Conservation (phyloP, 2,113 vertebrate genomes). For the Aleadryas rufinucha region DNA sequence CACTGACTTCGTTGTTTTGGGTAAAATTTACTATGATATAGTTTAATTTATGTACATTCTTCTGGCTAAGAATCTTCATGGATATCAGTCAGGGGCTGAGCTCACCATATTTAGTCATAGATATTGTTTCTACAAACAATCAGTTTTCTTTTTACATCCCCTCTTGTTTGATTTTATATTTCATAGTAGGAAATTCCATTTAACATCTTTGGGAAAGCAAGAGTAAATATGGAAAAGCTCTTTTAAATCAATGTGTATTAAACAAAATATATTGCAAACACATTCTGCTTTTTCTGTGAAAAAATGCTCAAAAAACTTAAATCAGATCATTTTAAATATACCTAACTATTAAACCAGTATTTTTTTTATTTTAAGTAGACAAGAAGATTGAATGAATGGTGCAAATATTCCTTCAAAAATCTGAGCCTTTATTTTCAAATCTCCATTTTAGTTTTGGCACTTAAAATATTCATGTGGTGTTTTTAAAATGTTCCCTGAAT, state of each 20-base stretch:
- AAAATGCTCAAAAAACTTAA: background rate
- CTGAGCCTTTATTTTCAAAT: background rate
- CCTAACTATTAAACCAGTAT: background rate
- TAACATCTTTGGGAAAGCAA: background rate
- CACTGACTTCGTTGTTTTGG: background rate
- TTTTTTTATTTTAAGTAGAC: background rate
- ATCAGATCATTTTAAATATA: background rate
- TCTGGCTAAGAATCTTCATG: background rate
- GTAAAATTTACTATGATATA: background rate
- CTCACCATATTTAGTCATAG: background rate
- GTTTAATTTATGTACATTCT: background rate
- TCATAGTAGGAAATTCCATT: background rate
- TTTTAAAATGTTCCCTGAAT: constrained; percentile 49
- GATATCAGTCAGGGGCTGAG: background rate
- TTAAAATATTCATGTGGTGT: constrained; percentile 51
- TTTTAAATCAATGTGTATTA: background rate
- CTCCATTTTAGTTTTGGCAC: background rate
- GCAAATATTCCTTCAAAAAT: background rate
- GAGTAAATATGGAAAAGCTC: background rate
- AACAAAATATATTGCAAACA: background rate
- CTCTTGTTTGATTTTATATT: background rate
- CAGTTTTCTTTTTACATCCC: background rate
- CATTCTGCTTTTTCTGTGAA: background rate
- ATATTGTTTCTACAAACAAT: background rate
- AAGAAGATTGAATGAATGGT: background rate